These are phyloP conservation scores for Sphyrna mokarran DNA, from an alignment of 2,113 vertebrate species.

Conservation along the genomic window DNA sequence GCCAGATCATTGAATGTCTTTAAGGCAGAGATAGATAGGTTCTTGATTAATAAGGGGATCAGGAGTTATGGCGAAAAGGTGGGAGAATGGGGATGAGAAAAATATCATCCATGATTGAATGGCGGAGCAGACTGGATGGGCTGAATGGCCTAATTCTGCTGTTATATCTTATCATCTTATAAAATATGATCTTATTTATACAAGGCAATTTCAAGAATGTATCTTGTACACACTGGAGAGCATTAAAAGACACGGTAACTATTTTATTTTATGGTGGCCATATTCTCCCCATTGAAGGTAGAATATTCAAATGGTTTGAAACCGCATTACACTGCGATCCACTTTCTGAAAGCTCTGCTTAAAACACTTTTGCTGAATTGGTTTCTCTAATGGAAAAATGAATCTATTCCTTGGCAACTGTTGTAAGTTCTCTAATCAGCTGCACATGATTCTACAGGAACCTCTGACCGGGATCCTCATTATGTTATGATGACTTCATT, in stretches of 20 bases:
- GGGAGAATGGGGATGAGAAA: no score
- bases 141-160: no score
- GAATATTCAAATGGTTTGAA: not conserved
- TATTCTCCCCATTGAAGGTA: not conserved
- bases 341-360: not conserved
- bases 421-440: not conserved
- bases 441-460: constrained; percentile 11
- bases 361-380: not conserved
- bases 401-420: not conserved
- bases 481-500: constrained; percentile 14
- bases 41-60: no score
- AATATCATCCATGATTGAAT: no score
- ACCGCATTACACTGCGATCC: not conserved
- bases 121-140: no score
- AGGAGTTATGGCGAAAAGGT: no score
- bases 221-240: not conserved
- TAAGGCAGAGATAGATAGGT: no score
- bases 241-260: not conserved
- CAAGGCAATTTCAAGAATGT: not conserved
- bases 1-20: no score
- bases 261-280: not conserved
- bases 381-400: constrained; percentile 9
- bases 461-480: not conserved
- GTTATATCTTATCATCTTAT: not conserved
- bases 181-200: not conserved